Evolutionary conservation across 2,797 vertebrate genomes (phyloP).

Genomic region (Neoniphon sammara): DNA sequence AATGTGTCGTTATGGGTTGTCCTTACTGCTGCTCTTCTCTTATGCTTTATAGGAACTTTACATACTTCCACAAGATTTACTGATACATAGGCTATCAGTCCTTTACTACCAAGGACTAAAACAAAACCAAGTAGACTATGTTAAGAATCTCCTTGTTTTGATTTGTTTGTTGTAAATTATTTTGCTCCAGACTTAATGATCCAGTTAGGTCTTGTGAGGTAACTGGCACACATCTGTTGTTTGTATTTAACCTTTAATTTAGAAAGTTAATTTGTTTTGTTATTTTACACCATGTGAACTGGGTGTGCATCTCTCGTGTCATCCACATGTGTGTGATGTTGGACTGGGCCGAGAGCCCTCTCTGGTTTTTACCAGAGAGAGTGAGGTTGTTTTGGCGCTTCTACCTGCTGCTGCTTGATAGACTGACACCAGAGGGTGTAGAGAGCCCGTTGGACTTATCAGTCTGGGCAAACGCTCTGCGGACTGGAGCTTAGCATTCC

Average conservation of each 20-base stretch:
- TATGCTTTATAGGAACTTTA: conserved; percentile 55
- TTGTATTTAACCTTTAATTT: conserved; percentile 82
- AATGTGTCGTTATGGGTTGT: conserved; percentile 48
- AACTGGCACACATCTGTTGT: conserved; percentile 74
- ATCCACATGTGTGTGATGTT: conserved; percentile 27
- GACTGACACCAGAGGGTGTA: conserved; percentile 66
- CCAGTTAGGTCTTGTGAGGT: conserved; percentile 64
- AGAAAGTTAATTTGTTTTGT: conserved; percentile 58
- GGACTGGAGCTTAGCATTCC: conserved; percentile 61
- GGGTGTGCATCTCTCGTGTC: conserved; percentile 52
- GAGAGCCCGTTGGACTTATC: conserved; percentile 45
- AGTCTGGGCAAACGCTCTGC: conserved; percentile 54
- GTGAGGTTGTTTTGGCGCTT: conserved; percentile 60
- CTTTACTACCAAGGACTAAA: conserved; percentile 73
- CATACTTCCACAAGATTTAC: conserved; percentile 64
- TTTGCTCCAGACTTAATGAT: conserved; percentile 70
- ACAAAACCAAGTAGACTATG: conserved; percentile 65
- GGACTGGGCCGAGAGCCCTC: conserved; percentile 47
- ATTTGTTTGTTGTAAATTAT: conserved; percentile 86
- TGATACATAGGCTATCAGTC: conserved; percentile 68
- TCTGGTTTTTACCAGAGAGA: conserved; percentile 46
- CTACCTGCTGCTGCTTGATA: conserved; percentile 77
- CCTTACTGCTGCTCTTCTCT: conserved; percentile 39
- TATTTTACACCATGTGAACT: conserved; percentile 63
- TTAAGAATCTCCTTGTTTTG: conserved; percentile 69